phyloP scores from a whole-genome alignment of 2,888 invertebrate species.

The Tiliacea aurago region DNA sequence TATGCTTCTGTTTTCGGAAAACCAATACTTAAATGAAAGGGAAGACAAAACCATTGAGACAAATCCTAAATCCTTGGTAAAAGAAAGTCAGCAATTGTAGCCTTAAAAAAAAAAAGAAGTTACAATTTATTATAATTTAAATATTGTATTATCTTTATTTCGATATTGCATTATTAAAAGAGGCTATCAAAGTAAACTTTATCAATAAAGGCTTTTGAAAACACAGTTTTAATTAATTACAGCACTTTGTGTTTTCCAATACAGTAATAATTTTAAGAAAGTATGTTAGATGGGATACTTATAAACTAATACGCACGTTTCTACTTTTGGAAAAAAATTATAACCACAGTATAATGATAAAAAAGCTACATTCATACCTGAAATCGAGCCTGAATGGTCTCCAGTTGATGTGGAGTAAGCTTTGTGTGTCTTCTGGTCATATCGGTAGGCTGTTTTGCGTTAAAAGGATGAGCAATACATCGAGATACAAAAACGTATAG shows the following conservation, averaged over 20 bases:
- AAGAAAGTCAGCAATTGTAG: background rate
- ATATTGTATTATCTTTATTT: no score
- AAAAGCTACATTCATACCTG: slow-evolving; percentile 91
- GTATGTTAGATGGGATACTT: background rate
- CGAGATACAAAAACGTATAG: slow-evolving; percentile 99
- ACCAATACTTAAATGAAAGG: background rate
- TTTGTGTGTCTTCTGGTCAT: slow-evolving; percentile 99
- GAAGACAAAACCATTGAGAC: background rate
- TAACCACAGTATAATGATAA: background rate
- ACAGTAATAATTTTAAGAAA: background rate
- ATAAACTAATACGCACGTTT: no score
- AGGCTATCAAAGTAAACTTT: background rate
- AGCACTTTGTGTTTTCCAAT: background rate
- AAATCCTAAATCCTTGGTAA: background rate
- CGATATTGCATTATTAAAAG: background rate
- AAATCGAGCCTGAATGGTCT: slow-evolving; percentile 98
- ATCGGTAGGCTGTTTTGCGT: slow-evolving; percentile 99
- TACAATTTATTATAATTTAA: background rate
- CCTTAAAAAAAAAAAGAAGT: background rate
- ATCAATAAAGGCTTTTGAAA: background rate
- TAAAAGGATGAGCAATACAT: slow-evolving; percentile 99
- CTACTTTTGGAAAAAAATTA: background rate
- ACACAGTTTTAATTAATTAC: background rate
- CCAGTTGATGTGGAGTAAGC: slow-evolving; percentile 98
- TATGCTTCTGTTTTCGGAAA: slow-evolving; percentile 23